Base-by-base conservation (phyloP, 2,797 vertebrate genomes). In the Pyrocephalus nanus region DNA sequence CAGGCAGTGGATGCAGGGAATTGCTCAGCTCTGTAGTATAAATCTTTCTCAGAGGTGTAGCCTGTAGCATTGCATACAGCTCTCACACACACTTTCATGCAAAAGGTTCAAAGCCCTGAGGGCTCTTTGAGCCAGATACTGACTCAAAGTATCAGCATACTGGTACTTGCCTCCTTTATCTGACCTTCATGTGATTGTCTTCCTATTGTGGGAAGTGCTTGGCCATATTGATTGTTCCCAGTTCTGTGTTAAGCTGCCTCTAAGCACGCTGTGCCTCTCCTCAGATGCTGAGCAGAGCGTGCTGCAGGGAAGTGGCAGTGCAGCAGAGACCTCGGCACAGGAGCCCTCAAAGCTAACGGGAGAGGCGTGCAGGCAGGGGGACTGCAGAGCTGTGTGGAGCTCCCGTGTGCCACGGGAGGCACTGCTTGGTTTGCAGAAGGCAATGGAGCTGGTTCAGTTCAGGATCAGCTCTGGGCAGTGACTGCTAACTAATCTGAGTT, bases 321-420 rank as follows among this genome's bases (percentile, higher is more conserved):
- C 34, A 15, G 38, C 1, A 25, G 38, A 53, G 51, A 53, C 29
- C 51, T 53, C 17, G 18, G 51, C 51, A 30, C 20, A 25, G 60
- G 26, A 71, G 45, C 36, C 23, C 75, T 20, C 47, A 42, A 22
- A 53, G 11, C 23, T 18, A 3, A 18, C 0, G 2, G 40, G 42
- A 43, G 5, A 65, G 53, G 22, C 2, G 3, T 29, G 69, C 13
- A 8, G 0, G 4, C 58, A 43, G 45, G 50, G 70, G 18, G 18
- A 6, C 42, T 4, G 32, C n/a, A 9, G 29, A 34, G 21, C 14
- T 4, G 1, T 1, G 6, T 3, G 22, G 30, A 16, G 53, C 47
- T 40, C 29, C 4, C 0, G 2, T 1, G 11, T 42, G 42, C 26
- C 62, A 16, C n/a, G 6, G 71, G n/a, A 27, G 15, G 30, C 66